Evolutionary conservation across 2,888 invertebrate species (phyloP).

Genomic region (Homarus gammarus): DNA sequence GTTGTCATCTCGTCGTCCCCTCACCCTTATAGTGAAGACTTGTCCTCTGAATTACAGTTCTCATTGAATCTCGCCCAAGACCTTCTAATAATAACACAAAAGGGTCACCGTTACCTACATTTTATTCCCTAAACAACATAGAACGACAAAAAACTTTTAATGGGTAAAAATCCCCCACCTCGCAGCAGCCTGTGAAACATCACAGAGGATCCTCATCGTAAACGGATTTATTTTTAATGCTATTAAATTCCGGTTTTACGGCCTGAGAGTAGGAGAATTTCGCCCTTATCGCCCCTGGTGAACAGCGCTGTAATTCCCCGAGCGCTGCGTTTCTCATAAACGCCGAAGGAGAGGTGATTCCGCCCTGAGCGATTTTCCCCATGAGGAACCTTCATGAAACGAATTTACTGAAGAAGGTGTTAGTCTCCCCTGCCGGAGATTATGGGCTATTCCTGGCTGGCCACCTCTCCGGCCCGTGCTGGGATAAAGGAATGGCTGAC

Average conservation of each 20-base stretch:
- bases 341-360: slow-evolving; percentile 45
- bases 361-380: slow-evolving; percentile 61
- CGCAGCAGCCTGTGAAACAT: slow-evolving; percentile 41
- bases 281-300: slow-evolving; percentile 15
- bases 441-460: background rate
- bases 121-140: background rate
- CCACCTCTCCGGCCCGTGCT: background rate
- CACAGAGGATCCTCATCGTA: slow-evolving; percentile 43
- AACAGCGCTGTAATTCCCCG: background rate
- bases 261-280: slow-evolving; percentile 21
- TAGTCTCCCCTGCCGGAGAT: background rate
- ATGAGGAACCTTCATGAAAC: slow-evolving; percentile 46
- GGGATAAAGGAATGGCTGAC: background rate
- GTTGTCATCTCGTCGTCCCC: too few species aligned
- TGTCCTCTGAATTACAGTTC: too few species aligned
- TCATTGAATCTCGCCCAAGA: too few species aligned
- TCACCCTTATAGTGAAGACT: too few species aligned
- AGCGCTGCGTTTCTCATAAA: slow-evolving; percentile 36
- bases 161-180: background rate
- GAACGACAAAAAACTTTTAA: background rate
- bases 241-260: slow-evolving; percentile 49
- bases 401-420: slow-evolving; percentile 27
- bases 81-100: too few species aligned
- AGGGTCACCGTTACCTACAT: too few species aligned
- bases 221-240: slow-evolving; percentile 50